phyloP scores from a whole-genome alignment of 37 sponge, comb jelly and placozoan genomes.

The Ianthella basta region DNA sequence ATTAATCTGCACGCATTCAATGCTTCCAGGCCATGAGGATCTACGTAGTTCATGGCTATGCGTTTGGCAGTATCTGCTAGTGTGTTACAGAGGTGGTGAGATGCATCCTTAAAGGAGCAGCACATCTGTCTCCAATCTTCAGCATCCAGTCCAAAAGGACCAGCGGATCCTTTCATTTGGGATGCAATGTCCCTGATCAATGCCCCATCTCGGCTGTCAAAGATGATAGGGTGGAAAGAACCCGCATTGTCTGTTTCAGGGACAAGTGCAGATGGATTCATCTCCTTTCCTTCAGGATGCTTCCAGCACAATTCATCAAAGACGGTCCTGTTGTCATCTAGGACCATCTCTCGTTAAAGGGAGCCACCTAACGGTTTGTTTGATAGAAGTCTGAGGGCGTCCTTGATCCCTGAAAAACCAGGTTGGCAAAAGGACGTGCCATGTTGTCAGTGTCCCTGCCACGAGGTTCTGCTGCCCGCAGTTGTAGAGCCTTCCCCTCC shows the following conservation, averaged over 20 bases:
- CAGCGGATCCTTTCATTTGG: conserved; percentile 22
- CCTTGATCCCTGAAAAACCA: conserved; percentile 8
- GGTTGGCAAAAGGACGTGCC: neutral
- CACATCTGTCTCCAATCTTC: conserved; percentile 32
- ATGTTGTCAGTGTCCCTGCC: neutral
- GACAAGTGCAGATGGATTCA: neutral
- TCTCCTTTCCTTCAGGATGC: conserved; percentile 8
- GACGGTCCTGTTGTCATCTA: conserved; percentile 11
- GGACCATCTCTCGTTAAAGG: neutral
- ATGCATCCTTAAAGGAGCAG: conserved; percentile 27
- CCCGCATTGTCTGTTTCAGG: neutral
- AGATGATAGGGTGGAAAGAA: conserved; percentile 5
- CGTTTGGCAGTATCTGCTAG: conserved; percentile 20
- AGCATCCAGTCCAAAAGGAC: conserved; percentile 8
- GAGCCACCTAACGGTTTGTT: neutral
- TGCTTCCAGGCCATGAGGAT: neutral
- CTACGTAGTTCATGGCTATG: neutral
- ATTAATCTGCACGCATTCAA: neutral
- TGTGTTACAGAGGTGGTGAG: neutral
- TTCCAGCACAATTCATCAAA: neutral
- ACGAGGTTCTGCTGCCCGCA: neutral
- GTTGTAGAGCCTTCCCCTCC: neutral
- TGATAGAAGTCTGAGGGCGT: conserved; percentile 7
- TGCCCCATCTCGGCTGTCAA: neutral
- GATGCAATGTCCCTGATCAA: neutral